Evolutionary conservation across 2,888 invertebrate species (phyloP).

Genomic region (Eupithecia subumbrata): DNA sequence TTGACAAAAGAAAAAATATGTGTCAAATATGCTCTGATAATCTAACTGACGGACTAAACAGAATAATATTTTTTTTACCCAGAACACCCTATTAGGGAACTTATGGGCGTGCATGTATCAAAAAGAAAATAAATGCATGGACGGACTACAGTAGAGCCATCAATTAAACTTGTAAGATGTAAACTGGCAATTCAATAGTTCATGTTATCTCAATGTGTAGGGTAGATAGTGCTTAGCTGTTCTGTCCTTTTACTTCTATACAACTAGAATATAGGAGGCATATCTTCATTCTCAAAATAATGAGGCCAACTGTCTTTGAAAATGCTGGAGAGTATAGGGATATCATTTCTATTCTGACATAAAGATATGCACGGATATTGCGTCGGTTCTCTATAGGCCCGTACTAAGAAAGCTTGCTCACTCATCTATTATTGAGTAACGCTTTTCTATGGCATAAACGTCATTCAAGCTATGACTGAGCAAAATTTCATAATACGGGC

Average conservation of each 20-base stretch:
- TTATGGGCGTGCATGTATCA: too few species aligned
- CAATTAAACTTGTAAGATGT: background rate
- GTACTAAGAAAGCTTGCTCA: background rate
- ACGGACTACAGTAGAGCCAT: background rate
- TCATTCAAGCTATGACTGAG: background rate
- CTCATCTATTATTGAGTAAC: background rate
- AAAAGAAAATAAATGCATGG: background rate
- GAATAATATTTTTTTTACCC: too few species aligned
- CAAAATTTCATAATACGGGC: background rate
- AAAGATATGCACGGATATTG: background rate
- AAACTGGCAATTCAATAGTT: background rate
- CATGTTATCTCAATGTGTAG: conserved; percentile 16
- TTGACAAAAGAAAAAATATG: too few species aligned
- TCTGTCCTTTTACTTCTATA: conserved; percentile 29
- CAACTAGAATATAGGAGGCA: conserved; percentile 10
- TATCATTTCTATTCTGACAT: background rate
- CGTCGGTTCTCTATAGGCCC: background rate
- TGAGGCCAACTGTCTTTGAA: background rate
- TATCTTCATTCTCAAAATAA: background rate
- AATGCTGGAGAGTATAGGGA: background rate
- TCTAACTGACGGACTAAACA: too few species aligned
- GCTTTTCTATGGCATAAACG: background rate
- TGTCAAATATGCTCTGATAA: too few species aligned
- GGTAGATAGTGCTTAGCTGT: conserved; percentile 31
- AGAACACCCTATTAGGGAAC: too few species aligned